Conservation (phyloP, 2,888 invertebrate genomes). For the Ceraclea dissimilis region DNA sequence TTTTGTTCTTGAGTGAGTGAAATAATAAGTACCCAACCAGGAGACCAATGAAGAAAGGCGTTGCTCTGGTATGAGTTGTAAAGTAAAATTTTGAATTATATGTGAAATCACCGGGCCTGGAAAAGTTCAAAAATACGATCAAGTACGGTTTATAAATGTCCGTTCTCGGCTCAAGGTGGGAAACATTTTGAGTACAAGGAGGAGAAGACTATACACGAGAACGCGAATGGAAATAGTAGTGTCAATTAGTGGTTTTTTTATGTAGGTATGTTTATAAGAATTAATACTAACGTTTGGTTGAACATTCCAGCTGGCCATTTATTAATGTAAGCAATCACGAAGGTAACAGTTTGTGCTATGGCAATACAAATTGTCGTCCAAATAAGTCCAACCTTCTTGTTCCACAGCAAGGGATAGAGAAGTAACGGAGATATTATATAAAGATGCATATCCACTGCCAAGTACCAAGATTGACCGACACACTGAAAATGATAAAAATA, state of each 20-base stretch:
- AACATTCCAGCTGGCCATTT: constrained; percentile 27
- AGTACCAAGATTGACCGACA: constrained; percentile 18
- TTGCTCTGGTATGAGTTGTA: constrained; percentile 12
- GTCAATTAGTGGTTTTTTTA: too few relatives aligned
- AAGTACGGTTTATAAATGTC: too few relatives aligned
- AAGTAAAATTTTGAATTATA: constrained; percentile 3
- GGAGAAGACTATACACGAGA: too few relatives aligned
- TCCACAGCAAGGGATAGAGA: constrained; percentile 16
- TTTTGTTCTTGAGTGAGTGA: background rate
- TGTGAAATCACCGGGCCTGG: background rate
- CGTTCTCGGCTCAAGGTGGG: too few relatives aligned
- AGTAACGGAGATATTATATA: constrained; percentile 21
- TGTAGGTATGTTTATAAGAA: too few relatives aligned
- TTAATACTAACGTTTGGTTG: too few relatives aligned
- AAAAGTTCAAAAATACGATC: too few relatives aligned
- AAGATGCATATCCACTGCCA: constrained; percentile 21
- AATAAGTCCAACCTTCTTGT: constrained; percentile 20
- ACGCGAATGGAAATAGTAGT: too few relatives aligned
- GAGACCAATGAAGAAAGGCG: constrained; percentile 17
- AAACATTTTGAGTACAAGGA: too few relatives aligned
- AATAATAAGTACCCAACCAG: constrained; percentile 11
- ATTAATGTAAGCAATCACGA: constrained; percentile 28
- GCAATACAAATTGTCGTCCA: constrained; percentile 22
- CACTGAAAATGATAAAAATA: background rate
- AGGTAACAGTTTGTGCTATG: constrained; percentile 28